Base-by-base conservation (phyloP, 2,113 vertebrate species). In the Syngnathus scovelli region DNA sequence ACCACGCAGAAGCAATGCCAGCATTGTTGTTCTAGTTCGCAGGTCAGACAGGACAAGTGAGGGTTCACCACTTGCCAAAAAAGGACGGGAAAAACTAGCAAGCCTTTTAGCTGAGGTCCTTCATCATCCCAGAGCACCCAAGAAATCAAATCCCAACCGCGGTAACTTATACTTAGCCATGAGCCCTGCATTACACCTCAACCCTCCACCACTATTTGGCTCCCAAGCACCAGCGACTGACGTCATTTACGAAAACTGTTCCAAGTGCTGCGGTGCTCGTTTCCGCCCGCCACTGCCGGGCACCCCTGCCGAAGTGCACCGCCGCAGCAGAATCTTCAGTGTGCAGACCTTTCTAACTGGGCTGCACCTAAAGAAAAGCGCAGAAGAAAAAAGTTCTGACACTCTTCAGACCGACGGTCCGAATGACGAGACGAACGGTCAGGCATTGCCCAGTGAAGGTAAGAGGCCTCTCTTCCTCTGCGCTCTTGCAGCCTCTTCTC, bases 221-320 rank as follows among this genome's bases (percentile, higher is more conserved):
- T 10, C 46, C 52, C 37, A 38, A 11, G 46, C 11, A n/a, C 56
- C 70, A 6, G 68, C 41, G 48, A 72, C 62, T 23, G 46, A 44
- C 3, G 68, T 60, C 64, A 77, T 89, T 54, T 91, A 92, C 64
- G 90, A 92, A 73, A 90, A 89, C 72, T 91, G 89, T 52, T 39
- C 82, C 1, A 88, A 87, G 72, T 91, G 90, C 72, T 76, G 18
- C 23, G 74, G 69, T 12, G 79, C 78, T 36, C 69, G 3, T 60
- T 86, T 85, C 70, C 80, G n/a, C 1, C 77, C 80, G 48, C 78
- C 68, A 6, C 75, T 51, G 0, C 46, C 41, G 58, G 71, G 62
- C 23, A 0, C 21, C 3, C 79, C 77, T 5, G 49, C 76, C n/a
- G 13, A 75, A 54, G 43, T 36, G 60, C 27, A 7, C 54, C 18